Conservation (phyloP, 2,888 invertebrate genomes). For the Agriopis leucophaearia region DNA sequence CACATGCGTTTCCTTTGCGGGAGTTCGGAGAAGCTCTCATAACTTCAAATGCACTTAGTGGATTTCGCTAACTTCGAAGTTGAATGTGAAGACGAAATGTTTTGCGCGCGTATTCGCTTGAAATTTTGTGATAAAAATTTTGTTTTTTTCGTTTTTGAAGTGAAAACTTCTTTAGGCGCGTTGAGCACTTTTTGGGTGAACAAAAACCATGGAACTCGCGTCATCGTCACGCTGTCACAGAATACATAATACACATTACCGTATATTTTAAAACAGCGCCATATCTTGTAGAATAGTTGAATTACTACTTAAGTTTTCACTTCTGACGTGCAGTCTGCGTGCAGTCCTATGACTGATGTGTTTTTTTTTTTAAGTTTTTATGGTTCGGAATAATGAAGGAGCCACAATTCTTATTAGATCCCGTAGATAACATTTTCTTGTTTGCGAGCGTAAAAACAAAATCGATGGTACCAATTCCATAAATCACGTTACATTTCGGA, state of each 20-base stretch:
- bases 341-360: no score
- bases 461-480: conserved; percentile 30
- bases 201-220: no score
- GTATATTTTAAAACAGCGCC: no score
- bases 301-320: no score
- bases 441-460: conserved; percentile 32
- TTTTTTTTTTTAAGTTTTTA: neutral
- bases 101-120: conserved; percentile 25
- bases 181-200: no score
- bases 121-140: neutral
- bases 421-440: conserved; percentile 42
- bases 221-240: no score
- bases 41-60: conserved; percentile 43
- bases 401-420: conserved; percentile 24
- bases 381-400: neutral
- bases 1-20: conserved; percentile 66
- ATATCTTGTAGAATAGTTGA: no score
- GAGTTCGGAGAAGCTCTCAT: conserved; percentile 62
- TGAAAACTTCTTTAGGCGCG: no score
- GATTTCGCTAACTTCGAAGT: conserved; percentile 38
- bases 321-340: no score
- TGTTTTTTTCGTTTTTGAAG: no score
- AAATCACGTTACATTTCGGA: conserved; percentile 39
- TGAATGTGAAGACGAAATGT: conserved; percentile 34
- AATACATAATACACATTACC: no score